phyloP scores from a whole-genome alignment of 2,113 vertebrate species.

The Toxostoma redivivum region DNA sequence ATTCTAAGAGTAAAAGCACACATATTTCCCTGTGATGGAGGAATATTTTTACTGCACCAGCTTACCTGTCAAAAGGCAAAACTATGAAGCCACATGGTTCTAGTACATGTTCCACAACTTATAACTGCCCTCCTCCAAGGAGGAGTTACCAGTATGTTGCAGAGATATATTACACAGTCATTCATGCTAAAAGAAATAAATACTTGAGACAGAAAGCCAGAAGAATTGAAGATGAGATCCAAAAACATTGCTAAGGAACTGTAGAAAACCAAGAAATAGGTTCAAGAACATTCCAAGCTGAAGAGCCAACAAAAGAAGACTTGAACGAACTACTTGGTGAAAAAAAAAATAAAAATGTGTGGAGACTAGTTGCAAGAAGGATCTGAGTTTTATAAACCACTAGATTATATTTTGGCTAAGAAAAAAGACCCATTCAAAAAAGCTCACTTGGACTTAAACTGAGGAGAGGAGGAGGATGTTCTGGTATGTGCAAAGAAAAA shows the following conservation, averaged over 20 bases:
- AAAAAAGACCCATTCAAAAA: conserved; percentile 6
- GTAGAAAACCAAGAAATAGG: conserved; percentile 10
- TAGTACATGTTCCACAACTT: not conserved
- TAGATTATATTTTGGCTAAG: conserved; percentile 25
- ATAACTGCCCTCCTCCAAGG: not conserved
- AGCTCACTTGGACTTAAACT: not conserved
- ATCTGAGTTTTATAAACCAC: conserved; percentile 37
- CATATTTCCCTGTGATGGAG: not conserved
- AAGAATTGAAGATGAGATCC: conserved; percentile 17
- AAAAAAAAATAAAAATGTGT: not conserved
- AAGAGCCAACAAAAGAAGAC: conserved; percentile 6
- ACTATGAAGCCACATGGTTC: not conserved
- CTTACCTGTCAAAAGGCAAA: not conserved
- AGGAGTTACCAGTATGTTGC: not conserved
- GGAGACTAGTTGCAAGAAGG: conserved; percentile 24
- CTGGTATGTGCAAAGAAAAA: conserved; percentile 37
- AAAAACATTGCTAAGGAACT: conserved; percentile 5
- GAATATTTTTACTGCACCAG: not conserved
- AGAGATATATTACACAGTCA: not conserved
- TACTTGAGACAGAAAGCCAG: not conserved
- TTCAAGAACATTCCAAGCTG: conserved; percentile 52
- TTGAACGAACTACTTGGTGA: not conserved
- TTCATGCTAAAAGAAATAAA: not conserved
- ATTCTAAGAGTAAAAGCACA: not conserved
- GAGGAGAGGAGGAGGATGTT: not conserved